Base-by-base conservation (phyloP, 2,888 invertebrate genomes). In the Hydrotaea diabolus region DNA sequence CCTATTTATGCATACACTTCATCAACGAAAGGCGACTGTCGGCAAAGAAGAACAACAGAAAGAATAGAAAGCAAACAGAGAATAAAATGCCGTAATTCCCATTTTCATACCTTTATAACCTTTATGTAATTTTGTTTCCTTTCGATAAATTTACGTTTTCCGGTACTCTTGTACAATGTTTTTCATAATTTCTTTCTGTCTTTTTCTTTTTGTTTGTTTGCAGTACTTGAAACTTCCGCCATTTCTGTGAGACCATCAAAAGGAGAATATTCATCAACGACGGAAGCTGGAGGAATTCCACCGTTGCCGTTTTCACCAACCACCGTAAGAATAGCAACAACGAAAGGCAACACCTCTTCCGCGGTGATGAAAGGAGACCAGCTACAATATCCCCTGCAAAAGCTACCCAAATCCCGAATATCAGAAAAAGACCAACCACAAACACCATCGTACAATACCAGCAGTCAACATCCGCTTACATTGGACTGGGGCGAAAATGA, bases 181-280 rank as follows among this genome's bases (percentile, higher is more conserved):
- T 53, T 43, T 80, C 59, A 21, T 13, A 55, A 55, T 21, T 59
- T 80, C 66, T 77, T 77, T 62, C 74, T 64, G 31, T 31, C 31
- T 31, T 31, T 75, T 80, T 59, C 55, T 71, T 4, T 39, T 19
- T n/a, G 8, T 83, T 55, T 57, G 23, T 39, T 43, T 59, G 17
- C 75, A 81, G 84, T 78, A 76, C 77, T 84, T 84, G 84, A 84
- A 84, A 81, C 84, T 81, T 84, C 84, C 75, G 84, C 84, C 72
- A 75, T 77, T 71, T 75, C 84, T 39, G 39, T 84, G 23, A 57
- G 78, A 84, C 46, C 74, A 66, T 57, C 72, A 75, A 77, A 39
- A 64, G 64, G 80, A 71, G 84, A 78, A 39, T 26, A 26, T 1
- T 59, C 59, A 15, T 59, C 23, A 59, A 15, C 59, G 15, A 5